phyloP scores from a whole-genome alignment of 2,888 invertebrate species.

The Caenorhabditis sp. region DNA sequence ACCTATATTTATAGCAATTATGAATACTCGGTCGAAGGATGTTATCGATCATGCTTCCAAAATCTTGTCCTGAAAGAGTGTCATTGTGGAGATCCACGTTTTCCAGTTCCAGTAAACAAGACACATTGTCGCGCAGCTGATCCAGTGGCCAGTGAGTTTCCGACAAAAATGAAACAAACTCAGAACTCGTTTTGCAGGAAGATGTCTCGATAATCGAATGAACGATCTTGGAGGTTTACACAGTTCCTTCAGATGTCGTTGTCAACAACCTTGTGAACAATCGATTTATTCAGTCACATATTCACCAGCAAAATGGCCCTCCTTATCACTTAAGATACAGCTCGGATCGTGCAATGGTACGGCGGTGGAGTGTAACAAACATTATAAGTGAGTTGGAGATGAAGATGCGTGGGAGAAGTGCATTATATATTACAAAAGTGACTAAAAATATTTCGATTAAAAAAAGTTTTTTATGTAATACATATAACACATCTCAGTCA shows the following conservation, averaged over 20 bases:
- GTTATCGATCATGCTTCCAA: conserved; percentile 69
- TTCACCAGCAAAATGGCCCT: conserved; percentile 69
- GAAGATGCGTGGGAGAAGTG: background rate
- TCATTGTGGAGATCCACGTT: conserved; percentile 68
- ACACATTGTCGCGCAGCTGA: conserved; percentile 63
- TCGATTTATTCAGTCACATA: conserved; percentile 63
- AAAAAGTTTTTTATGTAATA: too few relatives aligned
- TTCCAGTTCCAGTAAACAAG: conserved; percentile 58
- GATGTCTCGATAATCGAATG: conserved; percentile 62
- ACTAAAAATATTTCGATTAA: too few relatives aligned
- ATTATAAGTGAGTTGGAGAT: conserved; percentile 58
- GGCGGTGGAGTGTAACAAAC: conserved; percentile 62
- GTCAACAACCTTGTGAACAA: conserved; percentile 68
- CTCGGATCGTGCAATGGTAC: conserved; percentile 56
- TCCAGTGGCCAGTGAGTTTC: conserved; percentile 53
- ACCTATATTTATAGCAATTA: conserved; percentile 65
- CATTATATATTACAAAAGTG: too few relatives aligned
- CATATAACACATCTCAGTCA: too few relatives aligned
- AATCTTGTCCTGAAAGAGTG: conserved; percentile 64
- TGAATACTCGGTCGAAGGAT: conserved; percentile 68
- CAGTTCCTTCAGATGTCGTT: conserved; percentile 58
- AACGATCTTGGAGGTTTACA: conserved; percentile 60
- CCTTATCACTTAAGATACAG: conserved; percentile 60
- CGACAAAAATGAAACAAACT: background rate
- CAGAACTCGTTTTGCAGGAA: conserved; percentile 45